phyloP scores from a whole-genome alignment of 2,797 vertebrate genomes.

The Enteromius argenteus region DNA sequence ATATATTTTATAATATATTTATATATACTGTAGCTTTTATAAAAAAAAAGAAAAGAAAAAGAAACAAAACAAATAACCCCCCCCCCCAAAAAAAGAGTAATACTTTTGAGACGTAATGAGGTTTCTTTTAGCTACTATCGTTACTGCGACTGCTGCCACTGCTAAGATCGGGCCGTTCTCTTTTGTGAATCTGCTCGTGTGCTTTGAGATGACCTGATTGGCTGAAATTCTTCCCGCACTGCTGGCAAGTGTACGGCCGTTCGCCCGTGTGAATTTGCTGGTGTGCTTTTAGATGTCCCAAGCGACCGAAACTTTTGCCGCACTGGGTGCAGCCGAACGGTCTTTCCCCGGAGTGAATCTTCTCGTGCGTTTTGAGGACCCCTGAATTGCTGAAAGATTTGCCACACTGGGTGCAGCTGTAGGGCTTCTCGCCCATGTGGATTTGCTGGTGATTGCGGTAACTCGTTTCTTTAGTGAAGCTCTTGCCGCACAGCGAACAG shows the following conservation, averaged over 20 bases:
- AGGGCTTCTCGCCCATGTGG: conserved; percentile 79
- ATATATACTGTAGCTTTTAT: conserved; percentile 70
- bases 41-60: conserved; percentile 61
- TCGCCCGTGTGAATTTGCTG: conserved; percentile 84
- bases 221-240: conserved; percentile 81
- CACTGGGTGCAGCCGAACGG: conserved; percentile 83
- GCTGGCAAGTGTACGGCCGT: conserved; percentile 77
- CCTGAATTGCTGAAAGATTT: conserved; percentile 83
- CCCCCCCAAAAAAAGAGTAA: conserved; percentile 63
- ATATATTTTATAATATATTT: conserved; percentile 63
- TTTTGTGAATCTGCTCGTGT: conserved; percentile 83
- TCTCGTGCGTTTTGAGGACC: conserved; percentile 81
- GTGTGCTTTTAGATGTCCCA: conserved; percentile 84
- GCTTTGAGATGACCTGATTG: conserved; percentile 84
- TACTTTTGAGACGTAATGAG: conserved; percentile 77
- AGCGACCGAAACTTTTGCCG: conserved; percentile 82
- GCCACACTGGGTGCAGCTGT: conserved; percentile 78
- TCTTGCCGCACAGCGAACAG: conserved; percentile 82
- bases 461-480: conserved; percentile 80
- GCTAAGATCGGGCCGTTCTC: conserved; percentile 72
- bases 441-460: conserved; percentile 81
- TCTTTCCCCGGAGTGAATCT: conserved; percentile 81
- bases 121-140: conserved; percentile 74
- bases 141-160: conserved; percentile 72
- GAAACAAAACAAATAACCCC: no score